These are phyloP conservation scores for Spilosoma lubricipeda DNA, from an alignment of 2,888 invertebrate species.

Conservation along the genomic window DNA sequence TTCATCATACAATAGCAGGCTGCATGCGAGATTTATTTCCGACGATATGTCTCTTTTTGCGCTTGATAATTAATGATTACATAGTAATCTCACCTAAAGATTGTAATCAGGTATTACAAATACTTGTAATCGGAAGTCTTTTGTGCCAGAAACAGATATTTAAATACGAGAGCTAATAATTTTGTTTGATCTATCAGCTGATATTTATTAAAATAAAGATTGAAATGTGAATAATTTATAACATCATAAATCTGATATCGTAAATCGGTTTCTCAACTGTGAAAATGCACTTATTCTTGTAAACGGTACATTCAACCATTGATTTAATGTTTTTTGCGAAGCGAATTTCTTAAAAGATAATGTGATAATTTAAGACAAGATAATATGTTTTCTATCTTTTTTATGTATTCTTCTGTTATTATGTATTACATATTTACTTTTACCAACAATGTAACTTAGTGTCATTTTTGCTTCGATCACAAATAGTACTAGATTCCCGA, in stretches of 20 bases:
- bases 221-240: conserved; percentile 7
- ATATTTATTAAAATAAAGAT: conserved; percentile 13
- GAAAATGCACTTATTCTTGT: not conserved
- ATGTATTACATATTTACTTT: not conserved
- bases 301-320: not conserved
- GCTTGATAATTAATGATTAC: conserved; percentile 8
- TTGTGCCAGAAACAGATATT: not conserved
- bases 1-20: conserved; percentile 57
- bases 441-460: not conserved
- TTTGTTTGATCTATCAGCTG: conserved; percentile 10
- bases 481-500: too few species aligned
- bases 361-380: not conserved
- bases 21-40: conserved; percentile 64
- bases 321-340: not conserved
- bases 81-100: conserved; percentile 26
- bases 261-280: not conserved
- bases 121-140: conserved; percentile 8
- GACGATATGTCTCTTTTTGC: conserved; percentile 54
- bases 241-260: not conserved
- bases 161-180: not conserved
- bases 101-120: conserved; percentile 3
- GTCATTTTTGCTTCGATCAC: too few species aligned
- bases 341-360: not conserved
- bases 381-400: not conserved
- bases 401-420: not conserved